phyloP scores from a whole-genome alignment of 2,797 vertebrate genomes.

The Chelidonichthys spinosus region DNA sequence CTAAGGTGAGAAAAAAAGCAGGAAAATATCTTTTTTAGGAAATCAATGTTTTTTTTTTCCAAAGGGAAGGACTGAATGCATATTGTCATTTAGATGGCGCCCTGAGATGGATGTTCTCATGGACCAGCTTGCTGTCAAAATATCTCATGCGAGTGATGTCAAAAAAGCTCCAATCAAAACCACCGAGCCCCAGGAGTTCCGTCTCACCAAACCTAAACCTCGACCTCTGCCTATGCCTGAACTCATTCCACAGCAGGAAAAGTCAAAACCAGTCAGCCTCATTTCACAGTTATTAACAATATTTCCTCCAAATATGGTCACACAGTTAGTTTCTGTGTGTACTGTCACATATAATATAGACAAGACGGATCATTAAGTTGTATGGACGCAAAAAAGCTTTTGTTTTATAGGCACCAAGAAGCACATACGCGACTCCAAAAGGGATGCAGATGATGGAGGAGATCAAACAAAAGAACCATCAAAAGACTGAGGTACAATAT shows the following conservation, averaged over 20 bases:
- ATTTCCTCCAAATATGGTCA: background rate
- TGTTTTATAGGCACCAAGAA: slow-evolving; percentile 86
- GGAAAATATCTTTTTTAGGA: background rate
- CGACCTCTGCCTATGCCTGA: slow-evolving; percentile 81
- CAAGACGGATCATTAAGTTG: background rate
- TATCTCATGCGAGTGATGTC: slow-evolving; percentile 30
- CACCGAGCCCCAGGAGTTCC: slow-evolving; percentile 88
- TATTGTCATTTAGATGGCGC: slow-evolving; percentile 85
- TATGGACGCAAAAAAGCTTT: background rate
- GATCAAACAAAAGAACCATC: slow-evolving; percentile 84
- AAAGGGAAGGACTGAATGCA: slow-evolving; percentile 1
- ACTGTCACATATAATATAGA: background rate
- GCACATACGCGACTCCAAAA: slow-evolving; percentile 86
- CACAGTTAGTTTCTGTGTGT: background rate
- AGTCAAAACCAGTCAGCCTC: slow-evolving; percentile 84
- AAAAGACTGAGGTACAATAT: slow-evolving; percentile 84
- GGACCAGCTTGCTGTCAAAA: slow-evolving; percentile 77
- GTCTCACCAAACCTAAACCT: slow-evolving; percentile 86
- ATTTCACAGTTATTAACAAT: background rate
- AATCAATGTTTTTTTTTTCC: background rate
- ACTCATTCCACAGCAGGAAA: slow-evolving; percentile 79
- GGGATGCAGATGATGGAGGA: slow-evolving; percentile 82
- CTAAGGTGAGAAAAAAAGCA: slow-evolving; percentile 82
- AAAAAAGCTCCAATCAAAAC: slow-evolving; percentile 73
- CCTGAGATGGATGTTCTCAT: slow-evolving; percentile 86